Base-by-base conservation (phyloP, 2,888 invertebrate species). In the Aquatica leii region DNA sequence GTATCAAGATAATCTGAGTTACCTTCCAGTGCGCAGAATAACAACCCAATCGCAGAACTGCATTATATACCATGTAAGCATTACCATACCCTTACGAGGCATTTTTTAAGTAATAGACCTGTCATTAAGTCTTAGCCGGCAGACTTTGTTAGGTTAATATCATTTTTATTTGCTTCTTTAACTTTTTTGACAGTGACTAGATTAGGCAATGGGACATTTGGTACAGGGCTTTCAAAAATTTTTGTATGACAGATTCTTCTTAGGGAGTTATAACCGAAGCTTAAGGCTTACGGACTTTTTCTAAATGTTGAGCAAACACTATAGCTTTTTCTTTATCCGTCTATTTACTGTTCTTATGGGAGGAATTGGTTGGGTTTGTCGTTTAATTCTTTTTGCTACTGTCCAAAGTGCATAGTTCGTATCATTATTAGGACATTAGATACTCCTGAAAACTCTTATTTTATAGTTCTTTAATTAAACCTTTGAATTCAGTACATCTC, bases 1-100 rank as follows among this genome's bases (percentile, higher is more conserved):
- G 48, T 0, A 69, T 62, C 53, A 34, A 4, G 1, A 55, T 60
- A 12, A 60, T 35, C 46, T 54, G 20, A 11, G 24, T 6, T 6
- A 24, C 24, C 6, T 24, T 24, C 24, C 24, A 24, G 4, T 24
- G 54, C 60, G 6, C 24, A 2, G 24, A 6, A 24, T 24, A 24
- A 24, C 6, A 24, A 24, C 20, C 34, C 15, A 50, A 14, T 50
- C 34, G 15, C 50, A 50, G 3, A 14, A 50, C 34, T 24, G 31
- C 50, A 50, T 24, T 50, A 5, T 34, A 50, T 11, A 24, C 5
- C 15, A 31, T 31, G 50, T 50, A 18, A 50, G 12, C 34, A 50
- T 31, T n/a, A 50, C 15, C 20, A 50, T 31, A 31, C n/a, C 31
- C 31, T 31, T 50, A 12, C 34, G 50, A 31, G 31, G 17, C 14